A percentile compares a stretch with the other conserved stretches of the same genome.
phyloP scores from a whole-genome alignment of 2,797 vertebrate species.

The Margarornis squamiger region DNA sequence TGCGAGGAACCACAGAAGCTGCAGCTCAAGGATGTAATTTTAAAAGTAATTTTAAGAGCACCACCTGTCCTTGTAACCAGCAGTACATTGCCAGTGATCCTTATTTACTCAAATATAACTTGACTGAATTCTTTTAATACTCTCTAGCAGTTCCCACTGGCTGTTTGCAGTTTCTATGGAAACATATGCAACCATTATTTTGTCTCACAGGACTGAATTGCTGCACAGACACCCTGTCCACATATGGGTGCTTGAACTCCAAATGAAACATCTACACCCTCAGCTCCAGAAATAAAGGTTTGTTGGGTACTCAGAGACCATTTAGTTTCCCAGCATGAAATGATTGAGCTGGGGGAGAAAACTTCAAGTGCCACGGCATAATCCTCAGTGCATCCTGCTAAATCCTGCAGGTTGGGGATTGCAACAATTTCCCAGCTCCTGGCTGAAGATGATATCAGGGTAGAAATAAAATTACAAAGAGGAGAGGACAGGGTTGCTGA shows the following conservation, averaged over 20 bases:
- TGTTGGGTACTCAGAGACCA: not conserved
- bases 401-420: not conserved
- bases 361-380: not conserved
- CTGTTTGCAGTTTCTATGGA: slow-evolving; percentile 7
- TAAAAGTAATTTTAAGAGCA: not conserved
- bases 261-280: not conserved
- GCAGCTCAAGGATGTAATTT: not conserved
- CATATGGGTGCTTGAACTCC: not conserved
- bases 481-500: not conserved
- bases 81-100: not conserved
- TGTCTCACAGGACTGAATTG: not conserved
- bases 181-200: not conserved
- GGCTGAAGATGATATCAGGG: not conserved
- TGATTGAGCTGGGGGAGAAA: not conserved
- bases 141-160: not conserved
- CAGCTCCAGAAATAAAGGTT: not conserved
- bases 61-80: not conserved
- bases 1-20: not conserved
- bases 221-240: not conserved
- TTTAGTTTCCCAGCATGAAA: not conserved
- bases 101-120: not conserved
- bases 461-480: not conserved
- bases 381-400: not conserved
- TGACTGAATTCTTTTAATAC: not conserved
- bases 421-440: not conserved